These are phyloP conservation scores for Drosophila prosaltans DNA, from an alignment of 1,140 invertebrate genomes.

Conservation along the genomic window DNA sequence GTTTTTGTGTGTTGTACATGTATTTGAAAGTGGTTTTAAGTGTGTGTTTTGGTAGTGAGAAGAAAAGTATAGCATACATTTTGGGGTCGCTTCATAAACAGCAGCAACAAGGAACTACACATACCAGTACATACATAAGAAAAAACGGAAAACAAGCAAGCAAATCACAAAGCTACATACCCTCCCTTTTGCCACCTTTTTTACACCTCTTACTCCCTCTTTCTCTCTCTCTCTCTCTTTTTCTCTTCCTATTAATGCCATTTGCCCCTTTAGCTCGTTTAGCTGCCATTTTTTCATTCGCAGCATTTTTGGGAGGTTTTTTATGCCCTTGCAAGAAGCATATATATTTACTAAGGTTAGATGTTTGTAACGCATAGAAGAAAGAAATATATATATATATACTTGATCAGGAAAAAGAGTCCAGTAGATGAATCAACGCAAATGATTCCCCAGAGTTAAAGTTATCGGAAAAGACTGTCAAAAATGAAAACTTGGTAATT, in stretches of 20 bases:
- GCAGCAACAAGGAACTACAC: slow-evolving; percentile 44
- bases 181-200: background rate
- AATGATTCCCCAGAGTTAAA: too few relatives aligned
- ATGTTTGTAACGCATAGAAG: too few relatives aligned
- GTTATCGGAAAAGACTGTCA: too few relatives aligned
- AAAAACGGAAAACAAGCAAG: slow-evolving; percentile 41
- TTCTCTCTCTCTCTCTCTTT: background rate
- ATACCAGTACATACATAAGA: slow-evolving; percentile 17
- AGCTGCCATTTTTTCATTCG: slow-evolving; percentile 34
- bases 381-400: too few relatives aligned
- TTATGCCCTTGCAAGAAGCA: background rate
- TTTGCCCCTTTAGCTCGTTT: slow-evolving; percentile 58
- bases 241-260: slow-evolving; percentile 8
- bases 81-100: slow-evolving; percentile 46
- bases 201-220: background rate
- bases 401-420: too few relatives aligned
- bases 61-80: slow-evolving; percentile 27
- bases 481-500: too few relatives aligned
- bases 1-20: background rate
- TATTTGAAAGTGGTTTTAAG: background rate
- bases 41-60: background rate
- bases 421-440: too few relatives aligned
- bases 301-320: slow-evolving; percentile 8
- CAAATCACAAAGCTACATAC: slow-evolving; percentile 59
- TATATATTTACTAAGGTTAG: too few relatives aligned